Conservation (phyloP, 2,797 vertebrate genomes). For the Pangasius macronema region DNA sequence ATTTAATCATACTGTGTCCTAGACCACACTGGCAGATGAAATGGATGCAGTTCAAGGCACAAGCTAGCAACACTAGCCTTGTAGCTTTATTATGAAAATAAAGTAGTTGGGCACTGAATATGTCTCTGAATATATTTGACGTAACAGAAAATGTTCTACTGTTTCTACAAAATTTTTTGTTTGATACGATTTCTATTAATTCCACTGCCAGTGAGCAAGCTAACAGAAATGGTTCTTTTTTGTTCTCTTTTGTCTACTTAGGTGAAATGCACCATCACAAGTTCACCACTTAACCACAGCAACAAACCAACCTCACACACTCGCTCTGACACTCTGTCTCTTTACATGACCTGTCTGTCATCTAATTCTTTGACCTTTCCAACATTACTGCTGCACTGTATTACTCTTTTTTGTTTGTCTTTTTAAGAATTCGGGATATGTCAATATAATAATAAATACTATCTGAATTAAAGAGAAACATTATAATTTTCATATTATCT, state of each 20-base stretch:
- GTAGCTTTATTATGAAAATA: background rate
- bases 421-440: background rate
- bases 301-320: slow-evolving; percentile 56
- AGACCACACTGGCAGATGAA: background rate
- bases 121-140: background rate
- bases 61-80: slow-evolving; percentile 4
- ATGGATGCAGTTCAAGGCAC: background rate
- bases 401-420: slow-evolving; percentile 26
- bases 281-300: slow-evolving; percentile 52
- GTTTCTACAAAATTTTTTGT: background rate
- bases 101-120: background rate
- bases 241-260: slow-evolving; percentile 70
- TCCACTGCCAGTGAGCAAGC: slow-evolving; percentile 33
- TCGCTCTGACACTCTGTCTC: slow-evolving; percentile 39
- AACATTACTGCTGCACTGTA: slow-evolving; percentile 18
- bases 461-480: background rate
- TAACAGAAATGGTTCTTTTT: slow-evolving; percentile 66
- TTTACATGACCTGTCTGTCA: slow-evolving; percentile 55
- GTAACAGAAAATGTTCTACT: background rate
- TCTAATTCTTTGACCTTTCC: slow-evolving; percentile 50
- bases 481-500: background rate
- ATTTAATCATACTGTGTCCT: background rate
- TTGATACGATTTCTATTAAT: background rate
- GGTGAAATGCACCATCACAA: slow-evolving; percentile 71
- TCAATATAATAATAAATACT: background rate